Evolutionary conservation across 2,113 vertebrate species (phyloP).

Genomic region (Thinocorus orbignyianus): DNA sequence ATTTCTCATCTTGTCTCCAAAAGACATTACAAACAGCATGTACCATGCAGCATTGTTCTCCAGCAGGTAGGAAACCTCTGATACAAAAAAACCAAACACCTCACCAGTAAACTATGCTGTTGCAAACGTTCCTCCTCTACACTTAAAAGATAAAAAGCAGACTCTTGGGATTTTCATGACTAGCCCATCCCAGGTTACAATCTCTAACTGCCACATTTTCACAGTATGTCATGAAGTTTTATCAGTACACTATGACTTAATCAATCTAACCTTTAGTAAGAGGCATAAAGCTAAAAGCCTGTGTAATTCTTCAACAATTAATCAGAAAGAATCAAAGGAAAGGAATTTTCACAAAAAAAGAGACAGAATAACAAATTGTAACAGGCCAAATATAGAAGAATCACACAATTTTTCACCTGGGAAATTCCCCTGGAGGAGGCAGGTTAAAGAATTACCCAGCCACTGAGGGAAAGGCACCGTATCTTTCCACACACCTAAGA

Average conservation of each 20-base stretch:
- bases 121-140: not conserved
- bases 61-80: not conserved
- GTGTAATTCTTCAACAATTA: not conserved
- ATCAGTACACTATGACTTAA: not conserved
- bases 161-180: not conserved
- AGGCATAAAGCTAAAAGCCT: not conserved
- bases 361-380: not conserved
- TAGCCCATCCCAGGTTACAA: not conserved
- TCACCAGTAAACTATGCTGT: not conserved
- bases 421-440: not conserved
- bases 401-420: not conserved
- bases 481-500: not conserved
- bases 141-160: not conserved
- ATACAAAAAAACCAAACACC: not conserved
- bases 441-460: not conserved
- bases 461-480: not conserved
- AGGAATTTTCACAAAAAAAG: not conserved
- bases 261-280: not conserved
- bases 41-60: not conserved
- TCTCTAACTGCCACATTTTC: not conserved
- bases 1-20: not conserved
- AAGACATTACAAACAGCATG: not conserved
- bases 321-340: not conserved
- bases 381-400: not conserved
- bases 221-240: not conserved